A percentile compares a stretch with the other conserved stretches of the same genome.
Conservation (phyloP, 2,797 vertebrate genomes). For the Cuculus canorus region DNA sequence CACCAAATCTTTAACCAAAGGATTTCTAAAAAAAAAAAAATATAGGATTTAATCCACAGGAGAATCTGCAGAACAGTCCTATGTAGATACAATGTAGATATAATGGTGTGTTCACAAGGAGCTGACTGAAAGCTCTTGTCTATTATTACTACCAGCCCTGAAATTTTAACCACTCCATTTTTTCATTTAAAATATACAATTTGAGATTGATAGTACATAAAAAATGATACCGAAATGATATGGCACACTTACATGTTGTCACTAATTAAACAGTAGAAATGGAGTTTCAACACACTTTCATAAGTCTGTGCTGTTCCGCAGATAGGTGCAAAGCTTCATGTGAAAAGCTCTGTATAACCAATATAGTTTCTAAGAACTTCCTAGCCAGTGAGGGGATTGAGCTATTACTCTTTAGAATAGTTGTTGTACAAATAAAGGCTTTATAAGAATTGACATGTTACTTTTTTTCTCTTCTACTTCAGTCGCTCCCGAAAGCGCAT, state of each 20-base stretch:
- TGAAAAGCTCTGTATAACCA: neutral
- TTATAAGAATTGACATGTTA: neutral
- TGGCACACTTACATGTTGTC: neutral
- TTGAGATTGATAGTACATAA: neutral
- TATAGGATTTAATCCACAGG: neutral
- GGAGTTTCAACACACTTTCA: neutral
- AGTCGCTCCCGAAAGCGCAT: slow-evolving; percentile 90
- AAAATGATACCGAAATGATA: neutral
- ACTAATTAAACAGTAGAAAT: neutral
- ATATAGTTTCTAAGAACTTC: neutral
- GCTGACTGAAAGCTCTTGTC: neutral
- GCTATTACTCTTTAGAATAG: neutral
- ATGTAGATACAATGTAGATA: neutral
- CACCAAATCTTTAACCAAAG: neutral
- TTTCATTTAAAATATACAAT: neutral
- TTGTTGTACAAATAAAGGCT: neutral
- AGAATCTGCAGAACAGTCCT: neutral
- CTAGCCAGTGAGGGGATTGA: neutral
- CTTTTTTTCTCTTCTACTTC: slow-evolving; percentile 7
- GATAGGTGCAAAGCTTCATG: neutral
- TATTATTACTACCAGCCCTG: neutral
- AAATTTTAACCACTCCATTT: neutral
- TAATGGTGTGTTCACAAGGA: neutral
- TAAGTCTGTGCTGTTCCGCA: neutral
- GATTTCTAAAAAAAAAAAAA: neutral